Evolutionary conservation across 1,140 invertebrate genomes (phyloP), one percentile per base, ranked within the genome.

Genomic region (Drosophila lini): DNA sequence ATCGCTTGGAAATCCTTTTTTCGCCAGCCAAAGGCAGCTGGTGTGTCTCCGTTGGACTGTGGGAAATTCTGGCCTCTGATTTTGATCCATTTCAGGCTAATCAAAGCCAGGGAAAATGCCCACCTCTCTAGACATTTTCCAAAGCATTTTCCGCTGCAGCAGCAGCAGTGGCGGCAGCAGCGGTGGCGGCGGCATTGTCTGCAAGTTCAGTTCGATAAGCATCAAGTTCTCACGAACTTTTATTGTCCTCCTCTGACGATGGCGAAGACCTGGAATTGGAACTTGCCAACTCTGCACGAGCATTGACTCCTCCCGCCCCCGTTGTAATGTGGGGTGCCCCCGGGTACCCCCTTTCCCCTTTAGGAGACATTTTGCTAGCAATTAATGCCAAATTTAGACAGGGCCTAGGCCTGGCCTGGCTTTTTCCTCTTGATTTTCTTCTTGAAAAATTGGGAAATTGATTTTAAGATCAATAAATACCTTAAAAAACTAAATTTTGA

Each of bases 161-260:
- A 5, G 16, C 41, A 16, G n/a, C n/a, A 16, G 16, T 16, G 1
- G 16, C 41, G 1, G 16, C 28, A 31, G 28, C 80, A 64, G 81
- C 80, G 59, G 62, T n/a, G n/a, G 48, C 64, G 11, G 25, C 67
- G 67, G 61, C 80, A 81, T 61, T 55, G 78, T 74, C 80, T 81
- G 82, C 58, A 85, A 64, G 68, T 78, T 70, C 74, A 73, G 59
- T 58, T 69, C 84, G 85, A 90, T 90, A 90, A 90, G 85, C 85
- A 90, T 90, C 85, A 67, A 89, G 78, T 89, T 90, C 85, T 90
- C 85, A 90, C 85, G 85, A 90, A 90, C 85, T 90, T 84, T 81
- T 89, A 90, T 90, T 89, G 78, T 79, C 81, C 78, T 88, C 78
- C 58, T 58, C 65, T 52, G 64, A 13, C 15, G 42, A 34, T 41